Conservation (phyloP, 2,888 invertebrate genomes). For the Heliothis peltigera region DNA sequence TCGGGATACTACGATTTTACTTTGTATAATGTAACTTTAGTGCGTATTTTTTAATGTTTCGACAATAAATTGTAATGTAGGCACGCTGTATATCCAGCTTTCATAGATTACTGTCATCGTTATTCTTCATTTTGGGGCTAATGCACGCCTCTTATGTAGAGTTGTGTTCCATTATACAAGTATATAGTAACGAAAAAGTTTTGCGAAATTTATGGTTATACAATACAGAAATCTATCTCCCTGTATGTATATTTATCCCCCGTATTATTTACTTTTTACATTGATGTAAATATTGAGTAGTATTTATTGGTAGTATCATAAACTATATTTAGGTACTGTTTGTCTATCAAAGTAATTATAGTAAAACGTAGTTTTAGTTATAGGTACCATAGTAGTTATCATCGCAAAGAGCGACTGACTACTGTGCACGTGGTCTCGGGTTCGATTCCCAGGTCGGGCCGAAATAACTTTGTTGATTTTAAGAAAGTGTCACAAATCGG, state of each 20-base stretch:
- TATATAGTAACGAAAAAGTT: slow-evolving; percentile 2
- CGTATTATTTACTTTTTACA: slow-evolving; percentile 11
- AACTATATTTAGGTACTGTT: slow-evolving; percentile 40
- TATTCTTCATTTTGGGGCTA: neutral
- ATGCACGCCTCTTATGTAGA: neutral
- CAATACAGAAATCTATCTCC: slow-evolving; percentile 6
- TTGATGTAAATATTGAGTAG: slow-evolving; percentile 53
- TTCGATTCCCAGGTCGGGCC: too few relatives aligned
- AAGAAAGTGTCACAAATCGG: too few relatives aligned
- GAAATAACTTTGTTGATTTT: too few relatives aligned
- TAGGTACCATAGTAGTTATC: too few relatives aligned
- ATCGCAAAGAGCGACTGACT: too few relatives aligned
- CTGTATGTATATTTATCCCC: slow-evolving; percentile 16
- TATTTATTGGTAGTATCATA: slow-evolving; percentile 41
- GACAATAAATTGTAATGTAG: slow-evolving; percentile 60
- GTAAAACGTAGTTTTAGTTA: slow-evolving; percentile 41
- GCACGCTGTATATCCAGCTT: slow-evolving; percentile 56
- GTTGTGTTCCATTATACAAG: neutral
- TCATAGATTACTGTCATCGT: slow-evolving; percentile 10
- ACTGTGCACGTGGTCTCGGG: too few relatives aligned
- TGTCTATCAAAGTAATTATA: slow-evolving; percentile 46
- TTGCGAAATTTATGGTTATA: neutral
- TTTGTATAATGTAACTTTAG: slow-evolving; percentile 34
- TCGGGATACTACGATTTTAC: slow-evolving; percentile 28
- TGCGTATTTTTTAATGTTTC: slow-evolving; percentile 49